Evolutionary conservation across 2,113 vertebrate genomes (phyloP).

Genomic region (Tor tambroides): DNA sequence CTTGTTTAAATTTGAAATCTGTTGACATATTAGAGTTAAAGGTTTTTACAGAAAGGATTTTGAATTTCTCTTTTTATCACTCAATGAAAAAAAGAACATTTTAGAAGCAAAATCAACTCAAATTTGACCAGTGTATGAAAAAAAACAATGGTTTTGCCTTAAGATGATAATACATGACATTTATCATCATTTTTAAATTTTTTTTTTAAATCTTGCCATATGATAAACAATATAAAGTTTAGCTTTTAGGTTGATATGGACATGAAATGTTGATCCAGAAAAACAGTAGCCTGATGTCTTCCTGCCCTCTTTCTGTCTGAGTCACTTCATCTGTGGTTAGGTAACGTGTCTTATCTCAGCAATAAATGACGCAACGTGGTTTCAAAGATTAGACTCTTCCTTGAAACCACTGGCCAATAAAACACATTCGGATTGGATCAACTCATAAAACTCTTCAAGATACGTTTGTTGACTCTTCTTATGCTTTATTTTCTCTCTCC

Average conservation of each 20-base stretch:
- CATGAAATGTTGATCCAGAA: too few relatives aligned
- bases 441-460: not conserved
- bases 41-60: not conserved
- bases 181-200: not conserved
- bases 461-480: not conserved
- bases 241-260: not conserved
- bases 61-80: not conserved
- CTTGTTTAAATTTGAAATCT: not conserved
- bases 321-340: conserved; percentile 30
- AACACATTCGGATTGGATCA: not conserved
- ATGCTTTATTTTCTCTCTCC: not conserved
- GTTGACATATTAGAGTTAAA: not conserved
- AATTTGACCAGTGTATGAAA: not conserved
- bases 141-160: not conserved
- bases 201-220: not conserved
- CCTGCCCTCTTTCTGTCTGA: not conserved
- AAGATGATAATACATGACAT: not conserved
- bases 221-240: not conserved
- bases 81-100: not conserved
- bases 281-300: not conserved
- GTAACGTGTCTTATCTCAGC: conserved; percentile 46
- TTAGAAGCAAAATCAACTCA: not conserved
- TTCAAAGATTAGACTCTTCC: conserved; percentile 5
- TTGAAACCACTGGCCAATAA: not conserved
- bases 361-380: not conserved